Conservation (phyloP, 2,113 vertebrate species). For the Sminthopsis crassicaudata region DNA sequence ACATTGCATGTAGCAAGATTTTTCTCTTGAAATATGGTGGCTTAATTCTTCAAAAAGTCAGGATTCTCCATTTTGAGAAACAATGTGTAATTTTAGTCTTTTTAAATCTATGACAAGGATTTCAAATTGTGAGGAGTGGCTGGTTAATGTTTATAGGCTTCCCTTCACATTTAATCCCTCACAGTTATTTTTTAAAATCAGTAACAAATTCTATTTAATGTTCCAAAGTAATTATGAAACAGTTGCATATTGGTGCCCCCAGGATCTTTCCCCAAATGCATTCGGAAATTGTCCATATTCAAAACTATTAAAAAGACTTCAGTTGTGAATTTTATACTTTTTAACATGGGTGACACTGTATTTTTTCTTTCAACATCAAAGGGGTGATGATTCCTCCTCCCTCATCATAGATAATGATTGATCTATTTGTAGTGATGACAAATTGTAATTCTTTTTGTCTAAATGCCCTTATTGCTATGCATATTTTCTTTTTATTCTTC, state of each 20-base stretch:
- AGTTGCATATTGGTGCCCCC: conserved; percentile 15
- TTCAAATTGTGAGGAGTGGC: background rate
- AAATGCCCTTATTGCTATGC: conserved; percentile 43
- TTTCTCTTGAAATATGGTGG: background rate
- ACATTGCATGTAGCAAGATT: background rate
- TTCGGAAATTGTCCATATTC: conserved; percentile 37
- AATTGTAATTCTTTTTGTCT: conserved; percentile 58
- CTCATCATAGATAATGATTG: conserved; percentile 48
- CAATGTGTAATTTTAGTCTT: background rate
- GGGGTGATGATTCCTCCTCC: conserved; percentile 21
- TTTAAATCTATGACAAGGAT: conserved; percentile 5
- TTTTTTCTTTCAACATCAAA: conserved; percentile 54
- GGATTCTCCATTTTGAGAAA: background rate
- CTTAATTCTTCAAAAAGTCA: conserved; percentile 25
- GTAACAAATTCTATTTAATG: conserved; percentile 27
- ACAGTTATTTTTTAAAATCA: conserved; percentile 42
- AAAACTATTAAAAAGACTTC: conserved; percentile 47
- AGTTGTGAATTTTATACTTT: conserved; percentile 49
- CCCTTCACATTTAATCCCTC: conserved; percentile 36
- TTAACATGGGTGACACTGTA: conserved; percentile 47
- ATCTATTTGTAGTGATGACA: conserved; percentile 49
- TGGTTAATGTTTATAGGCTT: background rate
- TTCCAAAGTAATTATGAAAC: conserved; percentile 47
- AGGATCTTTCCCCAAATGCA: conserved; percentile 41
- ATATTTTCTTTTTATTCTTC: conserved; percentile 63